phyloP scores from a whole-genome alignment of 1,140 invertebrate species.

The Wasmannia auropunctata region DNA sequence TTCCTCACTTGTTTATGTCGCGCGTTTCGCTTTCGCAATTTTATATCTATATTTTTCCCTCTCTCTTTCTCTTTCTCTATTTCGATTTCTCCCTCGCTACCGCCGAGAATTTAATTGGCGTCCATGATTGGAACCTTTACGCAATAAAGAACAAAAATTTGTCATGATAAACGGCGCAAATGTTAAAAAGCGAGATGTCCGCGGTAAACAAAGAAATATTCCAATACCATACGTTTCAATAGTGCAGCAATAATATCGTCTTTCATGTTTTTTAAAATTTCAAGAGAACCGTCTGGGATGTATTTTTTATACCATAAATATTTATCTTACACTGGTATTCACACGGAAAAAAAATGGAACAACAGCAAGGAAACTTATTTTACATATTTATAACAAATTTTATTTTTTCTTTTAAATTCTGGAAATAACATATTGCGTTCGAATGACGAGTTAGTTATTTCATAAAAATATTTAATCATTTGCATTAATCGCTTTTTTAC shows the following conservation, averaged over 20 bases:
- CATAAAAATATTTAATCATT: conserved; percentile 8
- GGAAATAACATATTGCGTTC: neutral
- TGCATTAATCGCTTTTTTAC: neutral
- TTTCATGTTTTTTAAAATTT: neutral
- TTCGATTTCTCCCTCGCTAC: neutral
- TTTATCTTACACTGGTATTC: neutral
- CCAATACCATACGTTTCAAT: neutral
- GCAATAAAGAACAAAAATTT: conserved; percentile 3
- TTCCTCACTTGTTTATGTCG: conserved; percentile 53
- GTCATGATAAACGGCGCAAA: neutral
- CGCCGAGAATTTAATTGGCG: neutral
- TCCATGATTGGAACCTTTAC: conserved; percentile 16
- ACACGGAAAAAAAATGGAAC: neutral
- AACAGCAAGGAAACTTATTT: neutral
- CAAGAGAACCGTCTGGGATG: neutral
- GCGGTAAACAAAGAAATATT: neutral
- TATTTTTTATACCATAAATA: neutral
- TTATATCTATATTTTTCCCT: neutral
- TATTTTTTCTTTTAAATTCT: neutral
- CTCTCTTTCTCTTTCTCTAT: neutral
- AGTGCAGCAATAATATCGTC: neutral
- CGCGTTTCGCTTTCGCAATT: conserved; percentile 7
- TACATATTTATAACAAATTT: neutral
- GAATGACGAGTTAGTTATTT: neutral
- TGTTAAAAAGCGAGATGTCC: neutral